These are phyloP conservation scores for Acanthosepion lycidas DNA, from an alignment of 2,888 invertebrate genomes.

Conservation along the genomic window DNA sequence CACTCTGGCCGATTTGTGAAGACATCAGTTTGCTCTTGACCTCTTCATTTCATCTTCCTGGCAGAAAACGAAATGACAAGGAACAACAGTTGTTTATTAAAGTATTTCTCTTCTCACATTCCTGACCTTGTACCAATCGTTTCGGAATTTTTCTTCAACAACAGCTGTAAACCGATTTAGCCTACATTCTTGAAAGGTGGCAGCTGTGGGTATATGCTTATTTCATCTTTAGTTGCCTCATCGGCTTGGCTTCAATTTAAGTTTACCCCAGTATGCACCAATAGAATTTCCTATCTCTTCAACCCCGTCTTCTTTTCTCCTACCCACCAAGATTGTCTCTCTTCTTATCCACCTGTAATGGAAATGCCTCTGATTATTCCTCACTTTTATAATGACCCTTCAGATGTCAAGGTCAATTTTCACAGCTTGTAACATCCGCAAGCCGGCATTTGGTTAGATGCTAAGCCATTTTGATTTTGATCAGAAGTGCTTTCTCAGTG, in stretches of 20 bases:
- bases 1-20: background rate
- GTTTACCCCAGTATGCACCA: background rate
- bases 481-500: background rate
- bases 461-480: background rate
- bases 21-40: background rate
- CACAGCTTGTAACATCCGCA: background rate
- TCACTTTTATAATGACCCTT: background rate
- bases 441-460: background rate
- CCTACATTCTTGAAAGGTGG: background rate
- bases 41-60: background rate
- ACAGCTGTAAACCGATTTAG: background rate
- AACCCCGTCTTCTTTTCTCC: too few relatives aligned
- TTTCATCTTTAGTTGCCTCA: background rate
- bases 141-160: background rate
- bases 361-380: background rate
- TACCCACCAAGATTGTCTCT: background rate
- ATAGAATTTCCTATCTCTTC: background rate
- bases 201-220: background rate
- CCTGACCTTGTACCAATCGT: background rate
- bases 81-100: background rate
- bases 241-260: background rate
- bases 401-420: conserved; percentile 33
- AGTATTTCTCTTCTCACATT: background rate
- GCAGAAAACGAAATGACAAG: background rate
- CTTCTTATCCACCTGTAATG: background rate